Evolutionary conservation across 2,888 invertebrate species (phyloP), one percentile per base, ranked within the genome.

Genomic region (Nymphalis c-album): DNA sequence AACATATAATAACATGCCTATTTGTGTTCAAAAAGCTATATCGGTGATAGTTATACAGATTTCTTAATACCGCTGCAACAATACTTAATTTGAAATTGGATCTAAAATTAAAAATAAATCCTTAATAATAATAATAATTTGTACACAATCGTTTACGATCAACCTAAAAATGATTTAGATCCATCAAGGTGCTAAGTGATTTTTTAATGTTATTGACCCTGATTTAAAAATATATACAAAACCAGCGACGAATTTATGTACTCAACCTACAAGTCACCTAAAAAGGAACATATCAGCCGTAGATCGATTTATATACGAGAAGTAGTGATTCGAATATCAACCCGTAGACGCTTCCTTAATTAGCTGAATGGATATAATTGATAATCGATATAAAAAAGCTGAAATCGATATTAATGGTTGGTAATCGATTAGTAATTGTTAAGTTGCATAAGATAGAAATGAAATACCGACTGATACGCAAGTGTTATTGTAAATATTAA

Each of bases 401-500:
- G 26, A 60, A 60, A 35, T 53, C 47, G 62, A 55, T 64, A 50
- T 58, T 67, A 60, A 64, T 61, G 65, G 57, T 68, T 62, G 55
- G 67, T 69, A 73, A 71, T 67, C 69, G 68, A 73, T 70, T 71
- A 72, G 71, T 70, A 74, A 74, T 46, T 61, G 60, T 75, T 77
- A 76, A 75, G 75, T 80, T 81, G 85, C 83, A 81, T 82, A 82
- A 79, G 67, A 80, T 76, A 77, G 77, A 80, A 79, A 80, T 77
- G 74, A 71, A 77, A 80, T 85, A 85, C 80, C 84, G 91, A 91
- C 91, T 90, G 91, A 91, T 84, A 83, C 85, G 83, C 87, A 86
- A 88, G 87, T 90, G 90, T 90, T 88, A 88, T 85, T 91, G 91
- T 92, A 92, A 86, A 92, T 91, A 91, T 86, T 85, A 87, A 85